These are phyloP conservation scores for Perithous albicinctus DNA, from an alignment of 2,888 invertebrate species.

Conservation along the genomic window DNA sequence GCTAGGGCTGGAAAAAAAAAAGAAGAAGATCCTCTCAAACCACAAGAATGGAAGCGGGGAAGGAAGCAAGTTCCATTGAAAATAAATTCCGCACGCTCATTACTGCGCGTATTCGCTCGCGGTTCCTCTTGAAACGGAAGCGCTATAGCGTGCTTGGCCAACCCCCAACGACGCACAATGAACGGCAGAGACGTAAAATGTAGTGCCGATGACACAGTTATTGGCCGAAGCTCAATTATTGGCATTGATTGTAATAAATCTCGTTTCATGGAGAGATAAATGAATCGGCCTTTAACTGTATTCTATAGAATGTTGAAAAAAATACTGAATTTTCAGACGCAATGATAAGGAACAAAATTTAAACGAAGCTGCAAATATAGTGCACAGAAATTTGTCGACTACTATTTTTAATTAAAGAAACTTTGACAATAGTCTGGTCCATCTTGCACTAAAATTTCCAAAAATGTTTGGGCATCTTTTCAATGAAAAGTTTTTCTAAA, in stretches of 20 bases:
- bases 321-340: background rate
- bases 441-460: too few relatives aligned
- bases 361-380: background rate
- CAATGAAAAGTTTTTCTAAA: too few relatives aligned
- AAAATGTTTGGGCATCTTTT: too few relatives aligned
- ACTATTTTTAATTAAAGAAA: too few relatives aligned
- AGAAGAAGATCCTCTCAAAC: background rate
- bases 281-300: background rate
- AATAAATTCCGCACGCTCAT: conserved; percentile 57
- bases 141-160: background rate
- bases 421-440: too few relatives aligned
- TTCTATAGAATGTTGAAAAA: background rate
- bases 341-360: background rate
- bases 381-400: too few relatives aligned
- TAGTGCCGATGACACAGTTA: background rate
- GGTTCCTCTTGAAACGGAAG: conserved; percentile 38
- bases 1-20: conserved; percentile 10
- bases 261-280: background rate
- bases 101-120: conserved; percentile 34
- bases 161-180: background rate
- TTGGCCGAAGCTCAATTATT: background rate
- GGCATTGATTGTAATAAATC: background rate
- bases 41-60: conserved; percentile 7
- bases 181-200: background rate
- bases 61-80: conserved; percentile 54